Percentiles rank a stretch among this genome's conserved stretches.
Conservation (phyloP, 1,140 invertebrate species). For the Penaeus vannamei region DNA sequence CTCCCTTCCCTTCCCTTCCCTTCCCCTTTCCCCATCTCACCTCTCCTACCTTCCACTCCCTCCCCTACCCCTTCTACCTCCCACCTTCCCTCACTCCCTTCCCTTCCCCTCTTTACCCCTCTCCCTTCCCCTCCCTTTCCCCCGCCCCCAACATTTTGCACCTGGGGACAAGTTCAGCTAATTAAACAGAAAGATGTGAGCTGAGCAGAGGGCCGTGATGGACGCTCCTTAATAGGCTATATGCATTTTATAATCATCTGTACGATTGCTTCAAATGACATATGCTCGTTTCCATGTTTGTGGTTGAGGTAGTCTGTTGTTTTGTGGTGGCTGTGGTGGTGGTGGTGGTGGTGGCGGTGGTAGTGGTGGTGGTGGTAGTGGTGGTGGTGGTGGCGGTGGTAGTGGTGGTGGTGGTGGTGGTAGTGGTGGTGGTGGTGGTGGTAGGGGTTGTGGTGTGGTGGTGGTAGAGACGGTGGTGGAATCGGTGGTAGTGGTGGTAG, state of each 20-base stretch:
- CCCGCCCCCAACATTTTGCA: constrained; percentile 21
- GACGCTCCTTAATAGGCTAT: constrained; percentile 41
- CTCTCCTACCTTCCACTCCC: no score
- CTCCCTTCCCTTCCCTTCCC: no score
- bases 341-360: no score
- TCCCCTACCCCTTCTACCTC: no score
- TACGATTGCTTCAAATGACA: constrained; percentile 37
- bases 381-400: no score
- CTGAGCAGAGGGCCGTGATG: constrained; percentile 18
- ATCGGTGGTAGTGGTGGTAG: neutral
- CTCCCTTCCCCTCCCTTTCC: neutral
- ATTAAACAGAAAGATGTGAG: constrained; percentile 46
- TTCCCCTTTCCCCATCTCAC: no score
- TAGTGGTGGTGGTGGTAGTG: neutral
- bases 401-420: no score
- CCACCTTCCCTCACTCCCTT: neutral
- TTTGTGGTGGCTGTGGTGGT: neutral
- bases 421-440: no score
- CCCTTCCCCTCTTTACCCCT: neutral
- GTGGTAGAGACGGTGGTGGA: neutral
- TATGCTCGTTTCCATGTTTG: neutral
- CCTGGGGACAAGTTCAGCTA: constrained; percentile 34
- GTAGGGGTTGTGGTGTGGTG: neutral
- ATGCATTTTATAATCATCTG: constrained; percentile 29
- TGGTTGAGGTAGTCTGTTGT: no score